Base-by-base conservation (phyloP, 2,797 vertebrate species). In the Pseudomugil gertrudae region DNA sequence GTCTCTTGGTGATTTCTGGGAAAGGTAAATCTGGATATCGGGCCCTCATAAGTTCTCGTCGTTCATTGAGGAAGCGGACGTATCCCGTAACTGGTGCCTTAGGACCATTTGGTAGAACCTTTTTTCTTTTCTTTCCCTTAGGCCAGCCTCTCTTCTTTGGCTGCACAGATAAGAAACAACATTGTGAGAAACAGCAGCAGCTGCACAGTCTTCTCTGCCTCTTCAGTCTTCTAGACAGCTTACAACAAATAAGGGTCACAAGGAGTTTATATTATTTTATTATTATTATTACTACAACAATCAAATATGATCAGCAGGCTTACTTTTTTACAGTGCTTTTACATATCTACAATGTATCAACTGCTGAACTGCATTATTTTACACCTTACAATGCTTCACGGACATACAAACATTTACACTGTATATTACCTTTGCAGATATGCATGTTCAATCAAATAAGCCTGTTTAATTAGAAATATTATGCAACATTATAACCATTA, bases 111-210 rank as follows among this genome's bases (percentile, higher is more conserved):
- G 97, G 98, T 5, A 99, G 91, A 23, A 99, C 95, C 94, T 98
- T 99, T 95, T 99, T 99, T 69, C 97, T 94, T 88, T 99, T 99
- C 92, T 98, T 99, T 52, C 98, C 97, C 78, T 99, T 99, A 0
- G 97, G 97, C 98, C 98, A 99, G 30, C 98, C 97, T 53, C 98
- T 94, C 84, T 99, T 99, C 92, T 98, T 99, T 0, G 97, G 97
- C 95, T 98, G 89, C 19, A 78, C 48, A 57, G 58, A 73, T 21
- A 63, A 40, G 1, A 66, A 79, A 57, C 9, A 76, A 62, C 35
- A 58, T 65, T 77, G 47, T 53, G n/a, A n/a, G 56, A 21, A 57
- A 72, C 45, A 55, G 14, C 23, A 48, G 30, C 56, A n/a, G 21
- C 6, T 23, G 57, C 32, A 54, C 15, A 29, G 3, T 68, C 24